Conservation (phyloP, 2,797 vertebrate genomes). For the Caiman crocodilus region DNA sequence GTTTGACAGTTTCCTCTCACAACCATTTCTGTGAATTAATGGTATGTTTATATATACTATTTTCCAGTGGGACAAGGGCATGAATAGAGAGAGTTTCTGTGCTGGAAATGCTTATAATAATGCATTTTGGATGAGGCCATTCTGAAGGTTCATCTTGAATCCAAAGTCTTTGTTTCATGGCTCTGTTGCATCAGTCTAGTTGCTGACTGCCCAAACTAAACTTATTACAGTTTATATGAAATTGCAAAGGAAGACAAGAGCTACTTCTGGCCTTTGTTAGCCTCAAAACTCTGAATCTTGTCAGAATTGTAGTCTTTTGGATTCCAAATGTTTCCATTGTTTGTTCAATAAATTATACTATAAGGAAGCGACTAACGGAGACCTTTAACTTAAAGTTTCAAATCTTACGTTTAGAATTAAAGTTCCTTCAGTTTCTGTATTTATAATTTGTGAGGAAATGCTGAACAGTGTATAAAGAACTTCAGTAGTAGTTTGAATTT, state of each 20-base stretch:
- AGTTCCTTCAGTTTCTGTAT: background rate
- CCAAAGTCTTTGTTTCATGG: background rate
- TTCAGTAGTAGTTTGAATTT: background rate
- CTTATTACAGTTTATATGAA: background rate
- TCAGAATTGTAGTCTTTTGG: background rate
- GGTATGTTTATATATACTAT: background rate
- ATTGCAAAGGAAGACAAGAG: background rate
- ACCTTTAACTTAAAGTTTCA: background rate
- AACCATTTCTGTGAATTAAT: background rate
- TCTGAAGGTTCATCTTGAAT: background rate
- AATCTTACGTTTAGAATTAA: background rate
- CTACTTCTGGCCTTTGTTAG: background rate
- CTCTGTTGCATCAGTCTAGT: background rate
- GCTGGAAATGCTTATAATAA: background rate
- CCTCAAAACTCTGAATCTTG: background rate
- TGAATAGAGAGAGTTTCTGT: background rate
- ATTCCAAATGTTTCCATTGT: background rate
- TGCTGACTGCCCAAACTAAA: background rate
- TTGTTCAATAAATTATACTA: background rate
- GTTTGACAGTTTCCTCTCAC: background rate
- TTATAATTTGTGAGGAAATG: background rate
- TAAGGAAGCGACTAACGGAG: background rate
- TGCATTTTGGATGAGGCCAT: background rate
- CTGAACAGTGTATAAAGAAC: background rate
- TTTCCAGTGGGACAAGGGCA: background rate